Base-by-base conservation (phyloP, 2,888 invertebrate genomes). In the Yponomeuta cagnagella region DNA sequence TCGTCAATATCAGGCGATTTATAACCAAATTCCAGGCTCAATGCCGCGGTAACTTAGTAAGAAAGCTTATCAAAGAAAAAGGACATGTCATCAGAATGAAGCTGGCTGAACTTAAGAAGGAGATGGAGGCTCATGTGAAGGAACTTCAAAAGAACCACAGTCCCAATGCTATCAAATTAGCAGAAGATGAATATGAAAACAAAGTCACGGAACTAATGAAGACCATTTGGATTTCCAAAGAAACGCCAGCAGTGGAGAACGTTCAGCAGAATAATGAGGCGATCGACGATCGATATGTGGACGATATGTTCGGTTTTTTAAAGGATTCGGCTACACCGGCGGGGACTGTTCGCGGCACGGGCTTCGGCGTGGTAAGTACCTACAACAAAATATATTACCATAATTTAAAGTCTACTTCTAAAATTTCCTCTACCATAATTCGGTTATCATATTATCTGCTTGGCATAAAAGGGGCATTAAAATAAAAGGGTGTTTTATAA, bases 11-110 rank as follows among this genome's bases (percentile, higher is more conserved):
- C 70, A 94, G 96, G 71, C 93, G 93, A 70, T 94, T 94, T 81
- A 94, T 97, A 74, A 93, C 94, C 48, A 93, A 94, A 65, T 85
- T 98, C 63, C 98, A 98, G 93, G 95, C 96, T 0, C 82, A 92
- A 67, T 95, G 95, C 78, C 95, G 96, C 75, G 98, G 98, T 0
- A 95, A 94, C 81, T 87, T 97, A 74, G 92, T 95, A 2, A 91
- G 95, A 73, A 91, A 93, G 78, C 85, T 97, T 74, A 92, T 95
- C 0, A 93, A 94, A 71, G 93, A 94, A 78, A 93, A 94, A 78
- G 93, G 94, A 6, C 91, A 94, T 43, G 87, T 95, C 69, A 93
- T 93, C 23, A 89, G 82, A 75, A 76, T 82, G 9, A 85, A 86
- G 72, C 74, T 91, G 65, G 73, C 75, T 9, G 79, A 82, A 73